Base-by-base conservation (phyloP, 2,797 vertebrate genomes). In the Dryobates pubescens region DNA sequence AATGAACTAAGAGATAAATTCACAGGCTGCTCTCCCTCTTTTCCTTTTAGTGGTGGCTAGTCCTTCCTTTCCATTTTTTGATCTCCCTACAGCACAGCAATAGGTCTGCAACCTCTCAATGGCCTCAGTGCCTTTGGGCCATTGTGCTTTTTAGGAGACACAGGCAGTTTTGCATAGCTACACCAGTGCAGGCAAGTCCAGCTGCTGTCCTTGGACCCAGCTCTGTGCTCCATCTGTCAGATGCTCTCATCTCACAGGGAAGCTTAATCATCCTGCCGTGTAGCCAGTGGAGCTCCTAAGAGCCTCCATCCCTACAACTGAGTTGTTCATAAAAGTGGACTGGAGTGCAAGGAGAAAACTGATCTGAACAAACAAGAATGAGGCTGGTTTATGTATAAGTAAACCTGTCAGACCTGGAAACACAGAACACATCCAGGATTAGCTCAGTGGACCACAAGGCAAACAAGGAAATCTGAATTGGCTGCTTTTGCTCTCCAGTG, bases 181-280 rank as follows among this genome's bases (percentile, higher is more conserved):
- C 12, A 22, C 58, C 0, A 1, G 41, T 30, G 79, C 53, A 36
- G 24, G 83, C 67, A 38, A 38, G 67, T 12, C 76, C 92, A 83
- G 79, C 78, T 92, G 92, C 62, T 78, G 76, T 38, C 57, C 79
- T 62, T 43, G 61, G 17, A 7, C 61, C 34, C 34, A 19, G 45
- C 51, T 5, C 86, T 13, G n/a, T 5, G 57, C 77, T 83, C 58
- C 54, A 22, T 1, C 4, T 27, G 54, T 41, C 82, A 78, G 86
- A 27, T n/a, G 70, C 43, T 79, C 43, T 32, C 1, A 4, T 74
- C 90, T 49, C 69, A 17, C 54, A 63, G 61, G 54, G 45, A 5
- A 2, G 7, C 30, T 20, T 41, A 9, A 71, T 49, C 80, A 36
- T 47, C 77, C 73, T 5, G 4, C 58, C 7, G 16, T 0, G 1